Evolutionary conservation across 2,113 vertebrate species (phyloP).

Genomic region (Mustela lutreola): DNA sequence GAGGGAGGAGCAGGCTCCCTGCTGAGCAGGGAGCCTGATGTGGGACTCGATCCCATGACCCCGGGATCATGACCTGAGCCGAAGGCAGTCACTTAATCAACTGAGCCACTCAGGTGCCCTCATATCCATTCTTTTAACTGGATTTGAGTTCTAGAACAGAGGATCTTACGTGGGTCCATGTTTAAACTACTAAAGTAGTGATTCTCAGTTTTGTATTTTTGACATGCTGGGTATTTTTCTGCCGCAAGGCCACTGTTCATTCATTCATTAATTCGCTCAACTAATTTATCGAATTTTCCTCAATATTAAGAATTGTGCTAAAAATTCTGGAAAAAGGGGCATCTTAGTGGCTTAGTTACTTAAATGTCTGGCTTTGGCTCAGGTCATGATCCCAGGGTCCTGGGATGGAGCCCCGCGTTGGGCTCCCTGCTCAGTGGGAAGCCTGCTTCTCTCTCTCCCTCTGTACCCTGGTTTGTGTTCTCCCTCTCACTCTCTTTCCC

Average conservation of each 20-base stretch:
- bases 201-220: conserved; percentile 40
- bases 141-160: conserved; percentile 43
- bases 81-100: too few relatives aligned
- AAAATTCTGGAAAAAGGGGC: conserved; percentile 21
- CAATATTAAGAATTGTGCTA: conserved; percentile 29
- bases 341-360: background rate
- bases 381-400: background rate
- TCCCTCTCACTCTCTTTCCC: background rate
- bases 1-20: too few relatives aligned
- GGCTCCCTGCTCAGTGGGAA: background rate
- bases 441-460: background rate
- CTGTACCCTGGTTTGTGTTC: background rate
- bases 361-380: background rate
- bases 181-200: conserved; percentile 39
- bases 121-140: background rate
- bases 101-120: background rate
- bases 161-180: background rate
- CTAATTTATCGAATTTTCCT: conserved; percentile 36
- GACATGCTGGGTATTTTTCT: conserved; percentile 26
- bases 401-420: background rate
- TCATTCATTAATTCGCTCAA: conserved; percentile 31
- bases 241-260: conserved; percentile 22
- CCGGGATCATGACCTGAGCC: too few relatives aligned
- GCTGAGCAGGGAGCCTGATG: too few relatives aligned
- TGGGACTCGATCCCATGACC: too few relatives aligned